These are phyloP conservation scores for Endotricha flammealis DNA, from an alignment of 2,888 invertebrate species.

Conservation along the genomic window DNA sequence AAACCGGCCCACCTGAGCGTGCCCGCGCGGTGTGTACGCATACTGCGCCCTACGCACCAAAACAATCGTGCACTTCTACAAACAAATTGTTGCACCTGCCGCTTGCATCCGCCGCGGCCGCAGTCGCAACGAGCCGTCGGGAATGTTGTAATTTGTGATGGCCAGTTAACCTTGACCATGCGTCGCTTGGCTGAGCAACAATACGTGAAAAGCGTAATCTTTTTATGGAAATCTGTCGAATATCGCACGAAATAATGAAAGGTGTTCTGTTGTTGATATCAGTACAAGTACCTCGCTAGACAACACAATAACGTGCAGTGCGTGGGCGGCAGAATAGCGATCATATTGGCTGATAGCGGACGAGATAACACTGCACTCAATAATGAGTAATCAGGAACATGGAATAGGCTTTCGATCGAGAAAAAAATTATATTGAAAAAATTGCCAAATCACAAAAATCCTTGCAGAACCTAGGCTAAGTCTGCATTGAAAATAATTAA, in stretches of 20 bases:
- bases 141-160: conserved; percentile 21
- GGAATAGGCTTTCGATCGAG: not conserved
- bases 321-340: conserved; percentile 48
- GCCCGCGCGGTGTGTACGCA: conserved; percentile 35
- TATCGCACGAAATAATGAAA: conserved; percentile 16
- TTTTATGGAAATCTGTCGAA: conserved; percentile 15
- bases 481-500: too few relatives aligned
- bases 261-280: conserved; percentile 18
- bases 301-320: conserved; percentile 32
- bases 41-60: conserved; percentile 39
- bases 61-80: conserved; percentile 44
- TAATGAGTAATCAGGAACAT: conserved; percentile 30
- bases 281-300: conserved; percentile 15
- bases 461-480: too few relatives aligned
- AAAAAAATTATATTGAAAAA: not conserved
- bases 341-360: conserved; percentile 70
- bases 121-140: too few relatives aligned
- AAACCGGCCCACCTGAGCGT: conserved; percentile 25
- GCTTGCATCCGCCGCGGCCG: conserved; percentile 6
- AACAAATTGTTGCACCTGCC: conserved; percentile 19
- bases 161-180: conserved; percentile 61
- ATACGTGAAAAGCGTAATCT: conserved; percentile 15
- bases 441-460: too few relatives aligned
- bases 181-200: conserved; percentile 8
- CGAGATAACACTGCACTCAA: conserved; percentile 64